A percentile compares a stretch with the other conserved stretches of the same genome.
These are phyloP conservation scores for Dryoscopus gambensis DNA, from an alignment of 2,113 vertebrate species.

Conservation along the genomic window DNA sequence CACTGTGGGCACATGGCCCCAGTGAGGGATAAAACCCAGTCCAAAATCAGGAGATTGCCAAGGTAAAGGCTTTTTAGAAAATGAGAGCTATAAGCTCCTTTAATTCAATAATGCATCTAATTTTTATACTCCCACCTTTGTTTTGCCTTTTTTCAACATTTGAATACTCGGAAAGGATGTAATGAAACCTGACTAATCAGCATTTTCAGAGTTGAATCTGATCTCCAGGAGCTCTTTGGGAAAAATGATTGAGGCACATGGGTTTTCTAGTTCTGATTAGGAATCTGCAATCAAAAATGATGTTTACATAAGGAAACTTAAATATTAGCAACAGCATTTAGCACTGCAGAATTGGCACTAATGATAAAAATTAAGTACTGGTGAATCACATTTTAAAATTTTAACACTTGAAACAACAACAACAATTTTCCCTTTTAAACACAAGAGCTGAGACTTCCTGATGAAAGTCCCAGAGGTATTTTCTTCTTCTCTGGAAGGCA, in stretches of 20 bases:
- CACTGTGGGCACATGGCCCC: not conserved
- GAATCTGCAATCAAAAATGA: not conserved
- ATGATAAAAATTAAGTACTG: slow-evolving; percentile 61
- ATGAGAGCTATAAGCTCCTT: not conserved
- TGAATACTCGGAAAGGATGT: not conserved
- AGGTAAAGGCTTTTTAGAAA: not conserved
- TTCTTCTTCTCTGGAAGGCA: slow-evolving; percentile 68
- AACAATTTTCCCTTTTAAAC: slow-evolving; percentile 62
- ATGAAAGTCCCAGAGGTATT: slow-evolving; percentile 65
- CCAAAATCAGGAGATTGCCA: not conserved
- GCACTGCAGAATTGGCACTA: slow-evolving; percentile 47
- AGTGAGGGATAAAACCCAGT: not conserved
- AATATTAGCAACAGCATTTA: slow-evolving; percentile 50
- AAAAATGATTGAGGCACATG: slow-evolving; percentile 1
- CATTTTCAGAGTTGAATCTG: slow-evolving; percentile 5
- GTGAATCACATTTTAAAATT: slow-evolving; percentile 62
- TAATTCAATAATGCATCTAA: not conserved
- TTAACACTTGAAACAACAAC: slow-evolving; percentile 63
- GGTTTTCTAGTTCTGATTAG: not conserved
- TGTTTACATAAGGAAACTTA: slow-evolving; percentile 41
- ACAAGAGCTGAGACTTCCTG: slow-evolving; percentile 68
- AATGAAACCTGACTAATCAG: slow-evolving; percentile 24
- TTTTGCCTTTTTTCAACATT: not conserved
- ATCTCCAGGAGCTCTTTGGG: not conserved
- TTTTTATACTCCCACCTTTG: not conserved